Evolutionary conservation across 1,140 invertebrate species (phyloP).

Genomic region (Drosophila miranda): DNA sequence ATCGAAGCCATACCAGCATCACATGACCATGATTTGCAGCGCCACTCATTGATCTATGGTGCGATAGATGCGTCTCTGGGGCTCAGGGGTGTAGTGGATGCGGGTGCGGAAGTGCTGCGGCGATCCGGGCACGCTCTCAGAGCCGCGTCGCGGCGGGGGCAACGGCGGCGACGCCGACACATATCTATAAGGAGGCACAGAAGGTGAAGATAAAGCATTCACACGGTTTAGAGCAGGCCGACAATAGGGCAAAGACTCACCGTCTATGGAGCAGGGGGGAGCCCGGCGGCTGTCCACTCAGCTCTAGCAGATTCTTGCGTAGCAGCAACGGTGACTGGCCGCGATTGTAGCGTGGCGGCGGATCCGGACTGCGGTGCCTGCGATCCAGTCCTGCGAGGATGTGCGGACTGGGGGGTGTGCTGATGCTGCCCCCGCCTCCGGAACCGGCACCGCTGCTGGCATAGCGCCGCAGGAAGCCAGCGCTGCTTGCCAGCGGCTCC

Average conservation of each 20-base stretch:
- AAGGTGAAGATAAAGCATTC: not conserved
- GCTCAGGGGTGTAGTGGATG: slow-evolving; percentile 89
- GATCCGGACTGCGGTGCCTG: slow-evolving; percentile 86
- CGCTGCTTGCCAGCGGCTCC: slow-evolving; percentile 42
- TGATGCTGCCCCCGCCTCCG: slow-evolving; percentile 43
- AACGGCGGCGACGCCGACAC: slow-evolving; percentile 87
- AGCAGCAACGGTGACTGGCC: slow-evolving; percentile 86
- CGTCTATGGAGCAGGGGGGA: slow-evolving; percentile 85
- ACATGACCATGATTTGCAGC: slow-evolving; percentile 82
- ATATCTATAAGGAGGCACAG: slow-evolving; percentile 82
- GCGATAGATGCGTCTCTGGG: slow-evolving; percentile 86
- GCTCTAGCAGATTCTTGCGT: slow-evolving; percentile 84
- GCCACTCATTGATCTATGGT: slow-evolving; percentile 83
- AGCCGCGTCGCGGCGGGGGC: slow-evolving; percentile 87
- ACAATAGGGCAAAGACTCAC: slow-evolving; percentile 73
- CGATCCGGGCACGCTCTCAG: slow-evolving; percentile 88
- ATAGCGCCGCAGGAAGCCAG: slow-evolving; percentile 42
- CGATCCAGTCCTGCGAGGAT: slow-evolving; percentile 71
- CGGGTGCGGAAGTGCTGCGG: slow-evolving; percentile 86
- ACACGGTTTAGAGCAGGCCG: slow-evolving; percentile 9
- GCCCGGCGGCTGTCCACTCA: slow-evolving; percentile 82
- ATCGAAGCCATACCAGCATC: slow-evolving; percentile 82
- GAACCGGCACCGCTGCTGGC: slow-evolving; percentile 5
- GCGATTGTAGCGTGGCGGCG: slow-evolving; percentile 86
- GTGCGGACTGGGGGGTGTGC: slow-evolving; percentile 65